Evolutionary conservation across 2,113 vertebrate species (phyloP), one percentile per base, ranked within the genome.

Genomic region (Ctenomys sociabilis): DNA sequence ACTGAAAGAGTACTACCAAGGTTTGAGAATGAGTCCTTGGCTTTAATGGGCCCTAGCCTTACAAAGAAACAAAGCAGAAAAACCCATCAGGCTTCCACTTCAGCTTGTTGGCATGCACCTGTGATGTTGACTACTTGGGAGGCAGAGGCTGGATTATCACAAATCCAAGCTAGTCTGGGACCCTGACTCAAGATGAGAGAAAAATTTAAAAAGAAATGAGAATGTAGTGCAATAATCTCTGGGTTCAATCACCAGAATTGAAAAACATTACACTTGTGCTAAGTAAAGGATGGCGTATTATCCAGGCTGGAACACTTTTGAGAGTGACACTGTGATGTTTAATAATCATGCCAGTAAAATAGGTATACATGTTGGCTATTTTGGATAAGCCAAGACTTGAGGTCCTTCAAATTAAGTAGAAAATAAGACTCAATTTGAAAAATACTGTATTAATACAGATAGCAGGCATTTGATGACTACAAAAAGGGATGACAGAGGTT

Each of bases 211-310:
- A 52, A 32, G 45, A 17, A 7, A 14, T 52, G 30, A 80, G 49
- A 52, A 35, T 21, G 16, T 54, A 80, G 30, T 10, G 11, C 28
- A 52, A 30, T 45, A 52, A 52, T 80, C 77, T 30, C 77, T 35
- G 77, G 4, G 16, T 54, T 35, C 16, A 32, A 35, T 80, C 45
- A 49, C 77, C 17, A 80, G 30, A 19, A 35, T 52, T 80, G 17
- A 94, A 90, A 59, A 94, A 88, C 80, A 93, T 72, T 13, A 94
- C 63, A 85, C 37, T 93, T 92, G n/a, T 91, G 59, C 61, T 96
- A 94, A 96, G 95, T 94, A 88, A n/a, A 95, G 63, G 68, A 32
- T 86, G 64, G 89, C 45, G 49, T 64, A 95, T 77, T 49, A 85
- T 94, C 30, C 19, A 92, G 88, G 57, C 28, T 84, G 49, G 66